phyloP scores from a whole-genome alignment of 2,113 vertebrate genomes.

The Atlantisia rogersi region DNA sequence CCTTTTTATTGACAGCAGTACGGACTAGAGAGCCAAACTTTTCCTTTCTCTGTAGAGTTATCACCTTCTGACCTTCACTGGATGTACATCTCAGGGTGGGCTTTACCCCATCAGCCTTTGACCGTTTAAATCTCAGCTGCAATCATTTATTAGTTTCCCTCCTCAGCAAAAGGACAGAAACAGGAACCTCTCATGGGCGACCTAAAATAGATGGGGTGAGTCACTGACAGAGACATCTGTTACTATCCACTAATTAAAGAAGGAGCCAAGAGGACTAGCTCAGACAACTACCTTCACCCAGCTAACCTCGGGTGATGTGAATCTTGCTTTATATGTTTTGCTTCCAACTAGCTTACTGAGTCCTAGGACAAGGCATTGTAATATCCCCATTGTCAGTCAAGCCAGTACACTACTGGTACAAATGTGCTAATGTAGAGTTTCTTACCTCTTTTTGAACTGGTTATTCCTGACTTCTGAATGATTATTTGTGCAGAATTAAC shows the following conservation, averaged over 20 bases:
- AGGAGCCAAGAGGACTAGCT: background rate
- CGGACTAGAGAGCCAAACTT: background rate
- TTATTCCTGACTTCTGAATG: background rate
- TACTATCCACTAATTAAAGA: constrained; percentile 48
- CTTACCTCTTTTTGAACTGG: background rate
- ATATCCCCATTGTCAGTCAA: background rate
- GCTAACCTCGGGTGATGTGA: background rate
- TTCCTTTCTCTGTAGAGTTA: background rate
- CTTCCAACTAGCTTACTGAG: background rate
- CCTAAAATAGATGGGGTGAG: constrained; percentile 50
- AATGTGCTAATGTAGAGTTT: background rate
- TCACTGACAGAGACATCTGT: constrained; percentile 54
- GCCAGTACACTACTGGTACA: background rate
- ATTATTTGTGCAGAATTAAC: background rate
- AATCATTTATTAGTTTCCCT: background rate
- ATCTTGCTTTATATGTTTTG: background rate
- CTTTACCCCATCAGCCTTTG: background rate
- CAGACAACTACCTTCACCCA: constrained; percentile 2
- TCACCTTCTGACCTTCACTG: rapidly evolving
- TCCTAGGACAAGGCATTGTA: background rate
- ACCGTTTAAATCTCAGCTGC: background rate
- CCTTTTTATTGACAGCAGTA: background rate
- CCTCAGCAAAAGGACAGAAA: background rate
- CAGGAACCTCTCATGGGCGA: constrained; percentile 24
- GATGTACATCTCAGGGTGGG: background rate